These are phyloP conservation scores for Nerophis ophidion DNA, from an alignment of 2,113 vertebrate species.

Conservation along the genomic window DNA sequence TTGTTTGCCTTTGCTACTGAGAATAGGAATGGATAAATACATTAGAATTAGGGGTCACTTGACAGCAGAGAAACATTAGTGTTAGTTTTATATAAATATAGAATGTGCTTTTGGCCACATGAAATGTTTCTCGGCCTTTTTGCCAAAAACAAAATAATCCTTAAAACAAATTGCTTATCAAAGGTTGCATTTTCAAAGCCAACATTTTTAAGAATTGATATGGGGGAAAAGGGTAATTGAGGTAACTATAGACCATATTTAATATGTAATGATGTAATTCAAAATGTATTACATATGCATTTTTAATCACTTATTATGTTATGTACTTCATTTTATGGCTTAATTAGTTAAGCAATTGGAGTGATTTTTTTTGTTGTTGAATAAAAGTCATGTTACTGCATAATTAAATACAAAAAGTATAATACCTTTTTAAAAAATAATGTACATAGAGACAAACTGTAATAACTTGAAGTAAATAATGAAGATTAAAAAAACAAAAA, in stretches of 20 bases:
- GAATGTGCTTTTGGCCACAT: background rate
- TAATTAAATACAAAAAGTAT: too few relatives aligned
- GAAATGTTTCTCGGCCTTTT: background rate
- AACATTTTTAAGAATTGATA: background rate
- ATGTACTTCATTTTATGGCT: too few relatives aligned
- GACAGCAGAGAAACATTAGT: background rate
- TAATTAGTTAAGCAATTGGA: too few relatives aligned
- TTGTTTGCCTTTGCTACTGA: conserved; percentile 9
- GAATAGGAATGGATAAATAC: conserved; percentile 1
- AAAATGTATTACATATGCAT: conserved; percentile 1
- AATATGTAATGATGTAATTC: background rate
- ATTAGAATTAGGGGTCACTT: conserved; percentile 2
- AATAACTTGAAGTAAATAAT: too few relatives aligned
- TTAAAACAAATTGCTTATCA: background rate
- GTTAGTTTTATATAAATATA: background rate
- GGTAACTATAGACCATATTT: background rate
- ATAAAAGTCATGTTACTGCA: too few relatives aligned
- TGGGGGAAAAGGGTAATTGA: background rate
- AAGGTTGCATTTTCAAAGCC: background rate
- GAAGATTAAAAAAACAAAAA: too few relatives aligned
- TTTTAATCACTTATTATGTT: background rate
- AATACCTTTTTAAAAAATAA: too few relatives aligned
- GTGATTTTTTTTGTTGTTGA: too few relatives aligned
- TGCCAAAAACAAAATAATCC: background rate
- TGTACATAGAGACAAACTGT: too few relatives aligned